Percentiles rank a stretch among this genome's conserved stretches.
These are phyloP conservation scores for Dendrophyllia cribrosa DNA, from an alignment of 64 coral and sea anemone species.

Conservation along the genomic window DNA sequence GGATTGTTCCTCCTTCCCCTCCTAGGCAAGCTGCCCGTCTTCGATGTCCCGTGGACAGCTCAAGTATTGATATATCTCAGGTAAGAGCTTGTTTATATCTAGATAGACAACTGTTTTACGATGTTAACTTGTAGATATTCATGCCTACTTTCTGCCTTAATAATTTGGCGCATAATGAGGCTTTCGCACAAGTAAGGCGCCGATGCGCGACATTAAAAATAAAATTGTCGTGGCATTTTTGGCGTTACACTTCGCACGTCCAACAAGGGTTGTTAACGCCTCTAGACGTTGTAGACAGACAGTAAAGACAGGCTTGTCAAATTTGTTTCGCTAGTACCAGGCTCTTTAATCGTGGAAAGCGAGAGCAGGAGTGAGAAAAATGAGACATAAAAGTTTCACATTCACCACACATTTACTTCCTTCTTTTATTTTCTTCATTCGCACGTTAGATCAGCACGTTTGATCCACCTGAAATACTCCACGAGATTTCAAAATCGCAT, in stretches of 20 bases:
- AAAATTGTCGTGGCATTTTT: neutral
- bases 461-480: neutral
- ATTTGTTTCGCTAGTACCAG: neutral
- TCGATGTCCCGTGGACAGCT: conserved; percentile 87
- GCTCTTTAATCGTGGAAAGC: neutral
- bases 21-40: conserved; percentile 73
- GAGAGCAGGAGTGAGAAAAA: neutral
- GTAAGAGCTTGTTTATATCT: conserved; percentile 61
- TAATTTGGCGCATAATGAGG: neutral
- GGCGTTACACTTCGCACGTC: neutral
- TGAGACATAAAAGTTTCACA: neutral
- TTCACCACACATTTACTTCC: too few relatives aligned
- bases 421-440: too few relatives aligned
- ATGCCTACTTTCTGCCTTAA: neutral
- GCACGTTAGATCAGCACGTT: too few relatives aligned
- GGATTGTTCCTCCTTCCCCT: conserved; percentile 46
- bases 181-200: neutral
- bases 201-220: neutral
- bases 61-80: conserved; percentile 81
- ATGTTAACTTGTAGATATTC: neutral
- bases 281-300: too few relatives aligned
- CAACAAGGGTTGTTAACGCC: too few relatives aligned
- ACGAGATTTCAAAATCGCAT: neutral
- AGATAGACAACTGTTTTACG: too few relatives aligned
- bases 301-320: too few relatives aligned